These are phyloP conservation scores for Phoxinus phoxinus DNA, from an alignment of 2,113 vertebrate species.

Conservation along the genomic window DNA sequence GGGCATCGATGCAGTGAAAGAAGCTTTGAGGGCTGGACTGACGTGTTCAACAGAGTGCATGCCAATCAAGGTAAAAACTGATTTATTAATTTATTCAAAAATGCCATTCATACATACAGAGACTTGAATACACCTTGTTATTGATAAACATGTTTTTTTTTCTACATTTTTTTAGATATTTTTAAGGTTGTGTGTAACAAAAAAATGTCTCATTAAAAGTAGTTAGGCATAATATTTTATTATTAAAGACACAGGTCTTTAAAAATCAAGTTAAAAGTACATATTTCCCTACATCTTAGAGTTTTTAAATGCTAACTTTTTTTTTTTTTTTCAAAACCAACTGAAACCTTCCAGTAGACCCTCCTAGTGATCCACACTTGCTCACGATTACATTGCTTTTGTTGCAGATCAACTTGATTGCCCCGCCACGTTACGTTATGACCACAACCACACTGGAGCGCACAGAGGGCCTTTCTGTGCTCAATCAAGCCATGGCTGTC, in stretches of 20 bases:
- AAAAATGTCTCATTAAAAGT: neutral
- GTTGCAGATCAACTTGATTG: conserved; percentile 94
- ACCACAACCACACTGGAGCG: conserved; percentile 97
- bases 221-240: neutral
- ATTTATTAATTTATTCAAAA: neutral
- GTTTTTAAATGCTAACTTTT: neutral
- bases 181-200: too few species aligned
- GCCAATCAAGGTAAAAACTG: conserved; percentile 91
- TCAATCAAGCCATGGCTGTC: conserved; percentile 97
- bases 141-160: neutral
- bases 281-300: neutral
- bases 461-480: conserved; percentile 95
- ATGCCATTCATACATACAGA: neutral
- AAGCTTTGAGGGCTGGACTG: conserved; percentile 91
- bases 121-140: neutral
- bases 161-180: neutral
- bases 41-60: conserved; percentile 95
- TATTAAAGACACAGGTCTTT: too few species aligned
- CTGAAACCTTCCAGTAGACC: neutral
- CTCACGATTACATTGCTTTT: neutral
- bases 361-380: neutral
- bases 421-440: conserved; percentile 97
- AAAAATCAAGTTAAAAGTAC: too few species aligned
- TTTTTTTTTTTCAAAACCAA: neutral
- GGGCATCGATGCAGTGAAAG: conserved; percentile 97